These are phyloP conservation scores for Forficula auricularia DNA, from an alignment of 1,140 invertebrate species.

Conservation along the genomic window DNA sequence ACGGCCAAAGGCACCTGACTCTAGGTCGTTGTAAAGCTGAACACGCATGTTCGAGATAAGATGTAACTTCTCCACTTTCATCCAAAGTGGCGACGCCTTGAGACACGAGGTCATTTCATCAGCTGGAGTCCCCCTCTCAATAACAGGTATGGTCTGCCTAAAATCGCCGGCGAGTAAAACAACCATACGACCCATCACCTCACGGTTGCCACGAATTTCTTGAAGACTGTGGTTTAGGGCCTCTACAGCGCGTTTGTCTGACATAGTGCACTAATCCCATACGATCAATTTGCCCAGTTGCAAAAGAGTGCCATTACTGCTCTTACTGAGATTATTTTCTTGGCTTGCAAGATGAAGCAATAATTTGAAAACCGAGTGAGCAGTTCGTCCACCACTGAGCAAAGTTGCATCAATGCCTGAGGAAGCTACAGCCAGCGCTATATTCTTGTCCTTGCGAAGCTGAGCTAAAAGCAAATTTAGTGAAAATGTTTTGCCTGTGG, in stretches of 20 bases:
- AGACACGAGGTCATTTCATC: slow-evolving; percentile 22
- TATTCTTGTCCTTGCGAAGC: slow-evolving; percentile 13
- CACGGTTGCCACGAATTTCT: slow-evolving; percentile 14
- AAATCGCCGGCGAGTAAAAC: slow-evolving; percentile 25
- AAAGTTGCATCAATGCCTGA: slow-evolving; percentile 28
- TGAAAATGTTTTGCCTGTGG: slow-evolving; percentile 24
- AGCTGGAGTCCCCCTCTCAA: slow-evolving; percentile 21
- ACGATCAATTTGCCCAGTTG: slow-evolving; percentile 15
- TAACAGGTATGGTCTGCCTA: slow-evolving; percentile 28
- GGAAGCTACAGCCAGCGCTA: slow-evolving; percentile 23
- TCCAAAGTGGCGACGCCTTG: slow-evolving; percentile 19
- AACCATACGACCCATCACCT: slow-evolving; percentile 15
- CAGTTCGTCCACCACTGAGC: slow-evolving; percentile 24
- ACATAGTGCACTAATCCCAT: slow-evolving; percentile 19
- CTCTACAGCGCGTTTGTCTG: slow-evolving; percentile 16
- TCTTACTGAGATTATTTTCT: slow-evolving; percentile 14
- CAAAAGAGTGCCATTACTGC: slow-evolving; percentile 12
- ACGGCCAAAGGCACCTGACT: too few relatives aligned
- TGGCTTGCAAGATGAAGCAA: slow-evolving; percentile 12
- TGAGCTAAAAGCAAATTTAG: slow-evolving; percentile 18
- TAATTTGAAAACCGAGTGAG: slow-evolving; percentile 18
- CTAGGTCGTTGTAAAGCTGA: too few relatives aligned
- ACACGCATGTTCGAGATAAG: slow-evolving; percentile 3
- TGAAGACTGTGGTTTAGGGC: slow-evolving; percentile 15
- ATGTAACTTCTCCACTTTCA: slow-evolving; percentile 7